A percentile compares a stretch with the other conserved stretches of the same genome.
These are phyloP conservation scores for Pristionchus arcanus DNA, from an alignment of 2,888 invertebrate genomes.

Conservation along the genomic window DNA sequence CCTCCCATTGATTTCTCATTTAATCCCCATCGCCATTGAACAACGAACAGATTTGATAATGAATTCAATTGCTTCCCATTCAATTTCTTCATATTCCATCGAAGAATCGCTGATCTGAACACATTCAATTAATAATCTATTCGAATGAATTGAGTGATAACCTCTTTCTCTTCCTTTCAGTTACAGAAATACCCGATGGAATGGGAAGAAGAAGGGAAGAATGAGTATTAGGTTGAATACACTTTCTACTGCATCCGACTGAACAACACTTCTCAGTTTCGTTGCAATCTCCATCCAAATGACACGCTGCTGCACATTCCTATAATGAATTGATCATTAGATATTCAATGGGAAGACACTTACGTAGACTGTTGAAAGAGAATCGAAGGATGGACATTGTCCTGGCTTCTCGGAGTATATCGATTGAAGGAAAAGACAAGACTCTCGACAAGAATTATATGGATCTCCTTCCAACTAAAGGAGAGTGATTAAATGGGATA, in stretches of 20 bases:
- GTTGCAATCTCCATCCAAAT: constrained; percentile 79
- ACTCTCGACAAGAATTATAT: constrained; percentile 68
- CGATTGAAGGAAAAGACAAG: constrained; percentile 79
- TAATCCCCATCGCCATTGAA: constrained; percentile 79
- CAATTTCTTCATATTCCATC: constrained; percentile 75
- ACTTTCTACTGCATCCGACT: constrained; percentile 74
- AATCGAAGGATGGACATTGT: constrained; percentile 77
- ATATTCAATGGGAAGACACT: constrained; percentile 46
- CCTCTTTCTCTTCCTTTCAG: constrained; percentile 75
- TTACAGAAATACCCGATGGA: constrained; percentile 72
- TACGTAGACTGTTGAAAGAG: constrained; percentile 62
- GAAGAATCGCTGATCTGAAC: constrained; percentile 73
- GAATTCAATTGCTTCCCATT: constrained; percentile 66
- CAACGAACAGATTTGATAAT: constrained; percentile 73
- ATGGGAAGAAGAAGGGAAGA: constrained; percentile 68
- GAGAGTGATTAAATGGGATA: too few species aligned
- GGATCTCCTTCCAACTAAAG: not conserved
- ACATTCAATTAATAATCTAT: not conserved
- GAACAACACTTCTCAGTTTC: constrained; percentile 80
- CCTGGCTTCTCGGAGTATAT: constrained; percentile 79
- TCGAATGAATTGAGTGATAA: not conserved
- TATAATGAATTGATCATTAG: constrained; percentile 53
- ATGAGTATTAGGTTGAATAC: constrained; percentile 62
- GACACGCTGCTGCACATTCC: constrained; percentile 80
- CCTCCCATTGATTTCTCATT: constrained; percentile 71